Evolutionary conservation across 2,888 invertebrate species (phyloP).

Genomic region (Athripsodes cinereus): DNA sequence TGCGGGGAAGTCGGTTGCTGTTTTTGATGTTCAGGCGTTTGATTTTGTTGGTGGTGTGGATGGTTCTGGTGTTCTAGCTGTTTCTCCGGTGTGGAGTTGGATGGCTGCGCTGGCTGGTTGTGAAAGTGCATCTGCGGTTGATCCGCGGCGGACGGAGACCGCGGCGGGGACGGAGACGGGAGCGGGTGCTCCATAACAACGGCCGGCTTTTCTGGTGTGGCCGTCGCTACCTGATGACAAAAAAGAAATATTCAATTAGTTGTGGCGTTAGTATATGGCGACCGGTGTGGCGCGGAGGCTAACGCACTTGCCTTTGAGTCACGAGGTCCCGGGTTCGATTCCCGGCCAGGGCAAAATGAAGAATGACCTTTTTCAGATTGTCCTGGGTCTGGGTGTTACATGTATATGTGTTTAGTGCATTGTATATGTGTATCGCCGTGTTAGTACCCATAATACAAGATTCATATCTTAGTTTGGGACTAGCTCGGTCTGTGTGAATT

Average conservation of each 20-base stretch:
- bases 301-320: too few species aligned
- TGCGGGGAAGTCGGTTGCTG: background rate
- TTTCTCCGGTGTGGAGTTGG: slow-evolving; percentile 40
- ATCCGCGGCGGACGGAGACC: slow-evolving; percentile 28
- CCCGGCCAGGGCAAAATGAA: too few species aligned
- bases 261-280: background rate
- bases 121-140: slow-evolving; percentile 3
- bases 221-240: slow-evolving; percentile 6
- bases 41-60: slow-evolving; percentile 25
- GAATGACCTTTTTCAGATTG: too few species aligned
- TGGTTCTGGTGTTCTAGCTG: slow-evolving; percentile 10
- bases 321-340: too few species aligned
- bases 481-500: too few species aligned
- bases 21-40: slow-evolving; percentile 24
- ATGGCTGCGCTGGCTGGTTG: background rate
- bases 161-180: slow-evolving; percentile 22
- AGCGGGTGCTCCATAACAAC: slow-evolving; percentile 25
- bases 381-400: too few species aligned
- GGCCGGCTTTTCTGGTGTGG: slow-evolving; percentile 5
- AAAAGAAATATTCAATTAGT: background rate
- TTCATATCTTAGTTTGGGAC: too few species aligned
- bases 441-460: too few species aligned
- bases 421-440: too few species aligned
- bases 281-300: too few species aligned
- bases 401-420: too few species aligned